phyloP scores from a whole-genome alignment of 2,797 vertebrate genomes.

The Oreochromis grahami region DNA sequence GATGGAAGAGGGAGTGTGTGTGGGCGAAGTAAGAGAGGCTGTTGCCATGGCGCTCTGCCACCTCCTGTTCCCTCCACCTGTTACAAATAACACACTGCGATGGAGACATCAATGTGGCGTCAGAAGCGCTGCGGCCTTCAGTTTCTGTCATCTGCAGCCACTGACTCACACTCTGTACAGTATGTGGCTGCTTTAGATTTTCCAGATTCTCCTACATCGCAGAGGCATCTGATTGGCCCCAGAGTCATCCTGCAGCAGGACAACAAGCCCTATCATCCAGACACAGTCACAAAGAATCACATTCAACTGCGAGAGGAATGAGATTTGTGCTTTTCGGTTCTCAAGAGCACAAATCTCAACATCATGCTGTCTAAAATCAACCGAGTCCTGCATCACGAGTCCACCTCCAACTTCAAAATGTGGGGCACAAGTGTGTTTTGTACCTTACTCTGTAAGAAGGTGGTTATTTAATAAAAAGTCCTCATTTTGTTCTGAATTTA shows the following conservation, averaged over 20 bases:
- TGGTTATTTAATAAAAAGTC: neutral
- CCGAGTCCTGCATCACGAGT: rapidly evolving
- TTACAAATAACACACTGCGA: neutral
- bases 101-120: neutral
- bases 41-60: conserved; percentile 53
- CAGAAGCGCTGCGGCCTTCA: neutral
- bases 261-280: neutral
- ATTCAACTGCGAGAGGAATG: neutral
- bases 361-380: neutral
- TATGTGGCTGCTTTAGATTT: neutral
- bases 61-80: conserved; percentile 49
- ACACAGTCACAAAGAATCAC: neutral
- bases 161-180: neutral
- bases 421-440: neutral
- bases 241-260: neutral
- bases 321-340: neutral
- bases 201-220: neutral
- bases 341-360: neutral
- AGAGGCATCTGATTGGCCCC: neutral
- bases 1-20: conserved; percentile 9
- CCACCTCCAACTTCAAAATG: neutral
- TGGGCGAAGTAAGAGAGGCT: conserved; percentile 10
- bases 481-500: neutral
- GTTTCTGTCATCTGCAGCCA: neutral
- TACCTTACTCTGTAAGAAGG: neutral